These are phyloP conservation scores for Heliconius erato DNA, from an alignment of 2,888 invertebrate species.

Conservation along the genomic window DNA sequence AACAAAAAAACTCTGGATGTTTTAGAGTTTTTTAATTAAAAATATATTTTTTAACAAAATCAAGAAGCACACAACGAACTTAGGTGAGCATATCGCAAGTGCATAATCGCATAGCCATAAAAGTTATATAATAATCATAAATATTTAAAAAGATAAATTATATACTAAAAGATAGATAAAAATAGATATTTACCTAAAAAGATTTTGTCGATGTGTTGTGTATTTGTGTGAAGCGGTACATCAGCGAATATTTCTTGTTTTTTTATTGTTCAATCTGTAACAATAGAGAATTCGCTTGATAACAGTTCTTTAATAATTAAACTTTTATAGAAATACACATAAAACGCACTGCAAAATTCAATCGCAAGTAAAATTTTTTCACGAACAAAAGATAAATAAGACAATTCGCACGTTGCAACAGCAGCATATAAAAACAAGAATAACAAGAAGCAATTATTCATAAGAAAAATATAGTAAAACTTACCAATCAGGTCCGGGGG, in stretches of 20 bases:
- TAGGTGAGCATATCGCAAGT: conserved; percentile 16
- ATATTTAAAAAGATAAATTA: not conserved
- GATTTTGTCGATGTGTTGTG: not conserved
- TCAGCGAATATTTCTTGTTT: not conserved
- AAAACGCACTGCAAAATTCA: conserved; percentile 56
- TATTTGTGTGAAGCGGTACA: not conserved
- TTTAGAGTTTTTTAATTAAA: no score
- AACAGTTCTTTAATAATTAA: conserved; percentile 25
- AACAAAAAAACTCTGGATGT: not conserved
- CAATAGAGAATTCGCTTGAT: conserved; percentile 62
- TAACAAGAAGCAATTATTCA: conserved; percentile 44
- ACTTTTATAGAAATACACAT: not conserved
- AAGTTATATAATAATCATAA: not conserved
- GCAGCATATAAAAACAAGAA: conserved; percentile 49
- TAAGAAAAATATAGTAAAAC: conserved; percentile 50
- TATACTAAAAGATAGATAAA: not conserved
- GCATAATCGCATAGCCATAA: conserved; percentile 14
- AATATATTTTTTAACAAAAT: not conserved
- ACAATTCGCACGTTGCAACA: conserved; percentile 59
- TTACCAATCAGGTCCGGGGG: conserved; percentile 50
- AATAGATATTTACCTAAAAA: conserved; percentile 11
- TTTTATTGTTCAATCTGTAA: conserved; percentile 52
- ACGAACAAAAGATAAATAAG: conserved; percentile 35
- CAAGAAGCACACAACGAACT: not conserved
- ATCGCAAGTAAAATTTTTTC: conserved; percentile 44